Base-by-base conservation (phyloP, 2,797 vertebrate genomes). In the Periophthalmus magnuspinnatus region DNA sequence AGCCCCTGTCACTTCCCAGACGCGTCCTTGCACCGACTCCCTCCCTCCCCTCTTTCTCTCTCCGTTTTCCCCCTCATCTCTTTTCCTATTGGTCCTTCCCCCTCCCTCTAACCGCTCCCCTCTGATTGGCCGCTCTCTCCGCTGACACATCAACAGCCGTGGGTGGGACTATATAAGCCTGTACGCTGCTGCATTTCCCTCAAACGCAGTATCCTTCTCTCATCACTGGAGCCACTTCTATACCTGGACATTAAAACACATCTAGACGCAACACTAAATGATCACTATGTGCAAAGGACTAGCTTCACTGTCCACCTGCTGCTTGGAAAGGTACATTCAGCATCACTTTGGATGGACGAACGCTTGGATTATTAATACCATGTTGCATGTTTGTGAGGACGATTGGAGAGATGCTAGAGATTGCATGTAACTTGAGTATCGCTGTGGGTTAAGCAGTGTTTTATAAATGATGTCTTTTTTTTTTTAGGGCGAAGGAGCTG, bases 401-500 rank as follows among this genome's bases (percentile, higher is more conserved):
- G 22, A 38, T 67, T 48, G 54, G 8, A 48, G 5, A 60, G n/a
- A 55, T 34, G 21, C 41, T 68, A 7, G 58, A 66, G 24, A 5
- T 6, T 45, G 3, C 7, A 34, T 65, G 54, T 38, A 47, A 16
- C 38, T 24, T 28, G 17, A 34, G 10, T 36, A 32, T 14, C 41
- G 3, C 41, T 45, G 13, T 36, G 2, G 28, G 13, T 58, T 2
- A 6, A 41, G 36, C 58, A 11, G 19, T 19, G n/a, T 62, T 62
- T 21, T 24, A 11, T 14, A 24, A 45, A 45, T 16, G 3, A 67
- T 71, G 16, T 74, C 69, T 50, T 81, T 82, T 84, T 66, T 70
- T 45, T 86, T 68, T 67, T 89, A 99, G 96, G 91, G 95, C 93
- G 71, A 98, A 98, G 87, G 94, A 94, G 76, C 90, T 98, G 82